phyloP scores from a whole-genome alignment of 1,140 invertebrate species.

The Conopomorpha cramerella region DNA sequence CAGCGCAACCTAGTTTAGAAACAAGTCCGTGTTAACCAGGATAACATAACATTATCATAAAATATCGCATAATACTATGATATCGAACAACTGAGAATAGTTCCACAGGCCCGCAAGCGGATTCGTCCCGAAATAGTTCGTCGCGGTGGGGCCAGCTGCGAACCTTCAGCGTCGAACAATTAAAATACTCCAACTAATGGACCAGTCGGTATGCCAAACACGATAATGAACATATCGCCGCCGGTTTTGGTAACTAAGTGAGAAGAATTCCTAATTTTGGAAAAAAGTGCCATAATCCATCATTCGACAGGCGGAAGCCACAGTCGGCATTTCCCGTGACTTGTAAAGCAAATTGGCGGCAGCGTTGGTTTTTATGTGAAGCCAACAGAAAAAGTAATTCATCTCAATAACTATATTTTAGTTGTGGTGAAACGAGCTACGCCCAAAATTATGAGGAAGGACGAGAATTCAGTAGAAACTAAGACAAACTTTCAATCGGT shows the following conservation, averaged over 20 bases:
- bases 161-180: constrained; percentile 47
- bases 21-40: too few species aligned
- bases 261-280: constrained; percentile 21
- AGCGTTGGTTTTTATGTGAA: too few species aligned
- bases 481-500: too few species aligned
- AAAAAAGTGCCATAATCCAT: constrained; percentile 17
- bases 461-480: too few species aligned
- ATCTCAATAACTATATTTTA: too few species aligned
- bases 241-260: constrained; percentile 23
- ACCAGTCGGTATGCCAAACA: constrained; percentile 38
- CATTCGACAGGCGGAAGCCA: constrained; percentile 11
- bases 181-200: constrained; percentile 59
- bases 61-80: too few species aligned
- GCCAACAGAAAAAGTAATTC: too few species aligned
- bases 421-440: too few species aligned
- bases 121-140: constrained; percentile 52
- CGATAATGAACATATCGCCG: constrained; percentile 52
- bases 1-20: too few species aligned
- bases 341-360: too few species aligned
- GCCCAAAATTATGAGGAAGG: too few species aligned
- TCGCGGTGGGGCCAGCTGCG: constrained; percentile 46
- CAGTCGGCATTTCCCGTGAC: constrained; percentile 7
- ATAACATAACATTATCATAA: too few species aligned
- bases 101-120: constrained; percentile 35
- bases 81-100: constrained; percentile 14